A percentile compares a stretch with the other conserved stretches of the same genome.
Conservation (phyloP, 2,888 invertebrate species). For the Sphecodes monilicornis region DNA sequence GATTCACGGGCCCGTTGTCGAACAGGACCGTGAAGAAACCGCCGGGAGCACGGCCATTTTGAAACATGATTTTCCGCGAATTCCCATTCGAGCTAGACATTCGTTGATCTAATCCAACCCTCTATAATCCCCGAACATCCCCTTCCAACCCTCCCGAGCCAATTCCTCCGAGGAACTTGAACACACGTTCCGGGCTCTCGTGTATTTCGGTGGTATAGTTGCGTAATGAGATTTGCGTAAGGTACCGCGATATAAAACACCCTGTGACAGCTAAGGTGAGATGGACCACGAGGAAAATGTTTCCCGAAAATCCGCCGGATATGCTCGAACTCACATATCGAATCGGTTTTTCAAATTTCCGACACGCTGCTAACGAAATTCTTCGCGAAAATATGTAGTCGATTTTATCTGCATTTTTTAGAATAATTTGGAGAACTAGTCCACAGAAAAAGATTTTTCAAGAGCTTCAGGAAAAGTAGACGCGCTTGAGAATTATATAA, state of each 20-base stretch:
- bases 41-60: neutral
- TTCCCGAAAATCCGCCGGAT: constrained; percentile 21
- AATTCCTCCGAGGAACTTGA: constrained; percentile 59
- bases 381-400: neutral
- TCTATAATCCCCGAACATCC: constrained; percentile 11
- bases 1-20: constrained; percentile 37
- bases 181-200: constrained; percentile 74
- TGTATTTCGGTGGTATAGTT: constrained; percentile 80
- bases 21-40: constrained; percentile 4
- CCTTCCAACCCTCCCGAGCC: neutral
- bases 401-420: too few species aligned
- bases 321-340: neutral
- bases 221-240: constrained; percentile 80
- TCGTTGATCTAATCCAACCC: neutral
- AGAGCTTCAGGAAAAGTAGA: too few species aligned
- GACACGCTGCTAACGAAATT: neutral
- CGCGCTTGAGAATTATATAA: too few species aligned
- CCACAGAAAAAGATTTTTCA: too few species aligned
- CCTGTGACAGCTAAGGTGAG: constrained; percentile 61
- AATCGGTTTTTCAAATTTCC: neutral
- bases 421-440: too few species aligned
- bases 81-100: constrained; percentile 33
- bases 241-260: constrained; percentile 70
- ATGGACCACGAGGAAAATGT: constrained; percentile 36
- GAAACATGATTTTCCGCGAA: constrained; percentile 34